These are phyloP conservation scores for Apodemia hepburni DNA, from an alignment of 2,888 invertebrate genomes.

Conservation along the genomic window DNA sequence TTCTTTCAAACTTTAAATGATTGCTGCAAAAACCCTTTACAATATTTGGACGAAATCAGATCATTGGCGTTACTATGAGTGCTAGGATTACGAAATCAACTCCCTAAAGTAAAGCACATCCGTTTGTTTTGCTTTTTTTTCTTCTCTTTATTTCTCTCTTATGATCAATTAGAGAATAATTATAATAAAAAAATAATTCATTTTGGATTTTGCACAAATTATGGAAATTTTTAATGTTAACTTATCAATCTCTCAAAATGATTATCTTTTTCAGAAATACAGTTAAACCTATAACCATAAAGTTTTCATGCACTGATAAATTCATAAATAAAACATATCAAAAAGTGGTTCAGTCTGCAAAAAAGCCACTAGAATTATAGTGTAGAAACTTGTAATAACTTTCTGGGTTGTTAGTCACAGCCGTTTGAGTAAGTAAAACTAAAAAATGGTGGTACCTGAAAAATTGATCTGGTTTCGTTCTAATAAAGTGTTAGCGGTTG, in stretches of 20 bases:
- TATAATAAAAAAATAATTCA: too few species aligned
- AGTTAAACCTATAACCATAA: slow-evolving; percentile 40
- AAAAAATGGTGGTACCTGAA: slow-evolving; percentile 35
- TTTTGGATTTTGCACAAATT: background rate
- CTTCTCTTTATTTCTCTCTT: too few species aligned
- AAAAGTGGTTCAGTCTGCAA: slow-evolving; percentile 71
- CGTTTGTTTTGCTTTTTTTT: background rate
- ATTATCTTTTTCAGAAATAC: background rate
- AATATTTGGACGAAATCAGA: slow-evolving; percentile 70
- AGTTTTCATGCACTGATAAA: slow-evolving; percentile 53
- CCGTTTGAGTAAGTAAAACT: background rate
- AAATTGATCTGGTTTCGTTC: slow-evolving; percentile 71
- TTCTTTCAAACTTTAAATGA: slow-evolving; percentile 56
- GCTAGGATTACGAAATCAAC: background rate
- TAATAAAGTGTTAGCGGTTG: slow-evolving; percentile 61
- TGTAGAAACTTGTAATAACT: slow-evolving; percentile 48
- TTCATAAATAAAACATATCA: slow-evolving; percentile 78
- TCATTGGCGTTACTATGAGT: slow-evolving; percentile 30
- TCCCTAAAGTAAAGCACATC: background rate
- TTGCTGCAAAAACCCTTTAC: slow-evolving; percentile 59
- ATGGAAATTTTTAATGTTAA: background rate
- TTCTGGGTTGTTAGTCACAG: slow-evolving; percentile 21
- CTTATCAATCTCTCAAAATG: background rate
- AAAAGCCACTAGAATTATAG: slow-evolving; percentile 70
- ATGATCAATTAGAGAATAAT: too few species aligned